Evolutionary conservation across 2,888 invertebrate species (phyloP), one percentile per base, ranked within the genome.

Genomic region (Laspeyria flexula): DNA sequence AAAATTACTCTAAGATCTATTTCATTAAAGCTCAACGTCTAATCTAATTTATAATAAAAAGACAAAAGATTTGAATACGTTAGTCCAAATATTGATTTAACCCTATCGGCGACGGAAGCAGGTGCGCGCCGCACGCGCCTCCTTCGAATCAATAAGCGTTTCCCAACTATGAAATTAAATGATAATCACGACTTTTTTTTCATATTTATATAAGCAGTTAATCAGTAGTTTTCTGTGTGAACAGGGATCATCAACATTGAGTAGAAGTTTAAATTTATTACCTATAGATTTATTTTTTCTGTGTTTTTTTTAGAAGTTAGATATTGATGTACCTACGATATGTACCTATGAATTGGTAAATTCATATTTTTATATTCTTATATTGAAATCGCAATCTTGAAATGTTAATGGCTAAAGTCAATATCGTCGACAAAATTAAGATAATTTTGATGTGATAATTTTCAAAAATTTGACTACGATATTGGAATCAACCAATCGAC

Each of bases 1-100:
- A 45, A 38, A 13, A 45, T 31, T 38, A 11, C 1, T 25, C 1
- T 16, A 7, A 30, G 46, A 63, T 60, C 52, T 7, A 29, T 50
- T 55, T 58, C 55, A 6, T 63, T 60, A 67, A 63, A 47, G 46
- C 65, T 60, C 58, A 47, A 61, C 58, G 50, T 51, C 51, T 64
- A 71, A 73, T 72, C 59, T 63, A 69, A 68, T 49, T 60, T 43
- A 59, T 58, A 75, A 77, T 70, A 85, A 86, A 81, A 86, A 85
- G 79, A 84, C 75, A 77, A 85, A 83, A 75, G 75, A 81, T 80
- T 75, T 79, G 82, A 87, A 88, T 88, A 85, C 76, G 79, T 88
- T 85, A 88, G 84, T 88, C 88, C 84, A 90, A 92, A 92, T 92
- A 91, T 92, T 92, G 90, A 90, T 88, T 91, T 90, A 92, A 92